These are phyloP conservation scores for Eptatretus burgeri DNA, from an alignment of 2,113 vertebrate species.

Conservation along the genomic window DNA sequence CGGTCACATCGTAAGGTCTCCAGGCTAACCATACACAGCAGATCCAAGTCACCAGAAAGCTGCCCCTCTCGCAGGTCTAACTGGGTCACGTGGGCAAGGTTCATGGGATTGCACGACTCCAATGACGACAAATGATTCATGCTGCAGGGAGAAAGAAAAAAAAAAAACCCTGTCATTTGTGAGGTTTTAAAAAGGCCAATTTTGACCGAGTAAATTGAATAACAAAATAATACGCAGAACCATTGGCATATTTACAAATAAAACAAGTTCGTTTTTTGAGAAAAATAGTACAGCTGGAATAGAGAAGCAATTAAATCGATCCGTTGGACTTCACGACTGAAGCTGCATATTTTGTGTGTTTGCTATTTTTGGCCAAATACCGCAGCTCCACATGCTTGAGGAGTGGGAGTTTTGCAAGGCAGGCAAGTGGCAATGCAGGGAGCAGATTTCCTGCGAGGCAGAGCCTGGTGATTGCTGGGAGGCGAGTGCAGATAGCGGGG, in stretches of 20 bases:
- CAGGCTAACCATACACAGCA: constrained; percentile 40
- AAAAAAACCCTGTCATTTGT: too few relatives aligned
- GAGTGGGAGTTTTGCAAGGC: constrained; percentile 26
- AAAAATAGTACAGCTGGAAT: too few relatives aligned
- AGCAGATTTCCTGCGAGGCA: constrained; percentile 45
- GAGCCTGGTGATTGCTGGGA: constrained; percentile 36
- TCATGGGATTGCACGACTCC: constrained; percentile 24
- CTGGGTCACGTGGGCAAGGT: constrained; percentile 36
- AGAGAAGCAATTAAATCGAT: too few relatives aligned
- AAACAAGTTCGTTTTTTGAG: too few relatives aligned
- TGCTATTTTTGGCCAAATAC: too few relatives aligned
- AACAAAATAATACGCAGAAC: not conserved
- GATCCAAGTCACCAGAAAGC: constrained; percentile 33
- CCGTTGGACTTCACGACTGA: too few relatives aligned
- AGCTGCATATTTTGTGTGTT: too few relatives aligned
- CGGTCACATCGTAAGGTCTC: constrained; percentile 63
- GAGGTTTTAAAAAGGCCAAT: too few relatives aligned
- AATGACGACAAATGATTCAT: constrained; percentile 38
- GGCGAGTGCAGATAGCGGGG: constrained; percentile 38
- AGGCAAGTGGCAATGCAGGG: too few relatives aligned
- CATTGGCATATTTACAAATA: too few relatives aligned
- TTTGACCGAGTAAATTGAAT: too few relatives aligned
- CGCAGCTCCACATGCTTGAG: constrained; percentile 55
- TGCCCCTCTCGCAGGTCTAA: constrained; percentile 62
- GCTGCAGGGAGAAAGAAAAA: constrained; percentile 20